Base-by-base conservation (phyloP, 2,113 vertebrate genomes). In the Ranitomeya imitator region DNA sequence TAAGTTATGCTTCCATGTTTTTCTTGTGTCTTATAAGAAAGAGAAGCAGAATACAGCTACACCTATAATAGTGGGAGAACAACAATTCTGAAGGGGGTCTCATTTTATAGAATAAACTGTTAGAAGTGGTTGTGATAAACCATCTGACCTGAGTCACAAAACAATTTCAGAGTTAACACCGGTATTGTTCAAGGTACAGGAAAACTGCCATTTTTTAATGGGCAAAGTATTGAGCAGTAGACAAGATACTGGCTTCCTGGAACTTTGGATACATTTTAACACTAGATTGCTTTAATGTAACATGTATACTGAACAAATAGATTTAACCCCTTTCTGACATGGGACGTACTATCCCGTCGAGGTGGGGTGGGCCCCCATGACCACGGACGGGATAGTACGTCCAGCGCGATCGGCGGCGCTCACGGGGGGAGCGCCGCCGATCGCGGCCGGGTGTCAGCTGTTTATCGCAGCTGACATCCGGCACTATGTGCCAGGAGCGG, bases 21-120 rank as follows among this genome's bases (percentile, higher is more conserved):
- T 63, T 63, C 21, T 16, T 63, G 5, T 63, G 4, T 37, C 31
- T 73, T 15, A 73, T 16, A 31, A 73, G 37, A 73, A 26, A 73
- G 31, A 15, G 23, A 73, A 73, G 11, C 69, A 14, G 26, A 73
- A 15, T 73, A 31, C 26, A 76, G 71, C 45, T 73, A 85, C 55
- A 74, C 55, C 52, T 85, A 77, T 85, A 85, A 85, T 85, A 85
- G 57, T 76, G 69, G 71, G 71, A 85, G 71, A 85, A 51, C 18
- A 45, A 76, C 84, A 85, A 21, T 85, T 76, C 83, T 73, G 45
- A 54, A 45, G 37, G 12, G 37, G 67, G 59, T 51, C 71, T 85
- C 69, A 69, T 55, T 73, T 85, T 85, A 85, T 67, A 85, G 83
- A 85, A 71, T 71, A n/a, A 85, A 26, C 52, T 74, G 23, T 26